Percentiles rank a stretch among this genome's conserved stretches.
These are phyloP conservation scores for Trogon melanurus DNA, from an alignment of 2,113 vertebrate genomes.

Conservation along the genomic window DNA sequence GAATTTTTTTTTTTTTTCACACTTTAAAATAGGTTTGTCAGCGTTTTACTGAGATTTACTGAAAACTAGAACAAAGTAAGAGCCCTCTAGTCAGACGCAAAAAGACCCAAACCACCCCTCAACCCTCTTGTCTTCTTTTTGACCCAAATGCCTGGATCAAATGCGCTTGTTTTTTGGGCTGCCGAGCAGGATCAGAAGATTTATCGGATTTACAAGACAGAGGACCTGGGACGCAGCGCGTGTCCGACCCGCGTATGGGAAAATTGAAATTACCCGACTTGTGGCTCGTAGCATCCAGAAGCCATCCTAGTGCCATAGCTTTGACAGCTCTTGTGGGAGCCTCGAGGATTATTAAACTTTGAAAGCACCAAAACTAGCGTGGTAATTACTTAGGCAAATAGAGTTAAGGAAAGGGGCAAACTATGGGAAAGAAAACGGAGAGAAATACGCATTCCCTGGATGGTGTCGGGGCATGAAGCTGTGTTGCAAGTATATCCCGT, in stretches of 20 bases:
- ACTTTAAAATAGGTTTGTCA: neutral
- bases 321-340: neutral
- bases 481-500: accelerated
- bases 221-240: neutral
- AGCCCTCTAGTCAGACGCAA: neutral
- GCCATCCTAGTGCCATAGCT: neutral
- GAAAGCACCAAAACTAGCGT: neutral
- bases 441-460: accelerated
- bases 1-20: neutral
- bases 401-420: neutral
- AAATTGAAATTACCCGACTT: accelerated
- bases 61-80: neutral
- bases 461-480: neutral
- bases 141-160: neutral
- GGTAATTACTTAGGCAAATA: neutral
- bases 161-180: neutral
- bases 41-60: neutral
- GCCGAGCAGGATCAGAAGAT: neutral
- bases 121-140: neutral
- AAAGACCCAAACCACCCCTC: neutral
- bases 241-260: too few relatives aligned
- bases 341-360: neutral
- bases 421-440: neutral
- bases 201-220: neutral
- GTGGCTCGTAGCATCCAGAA: neutral